Base-by-base conservation (phyloP, 2,888 invertebrate genomes). In the Volucella bombylans region DNA sequence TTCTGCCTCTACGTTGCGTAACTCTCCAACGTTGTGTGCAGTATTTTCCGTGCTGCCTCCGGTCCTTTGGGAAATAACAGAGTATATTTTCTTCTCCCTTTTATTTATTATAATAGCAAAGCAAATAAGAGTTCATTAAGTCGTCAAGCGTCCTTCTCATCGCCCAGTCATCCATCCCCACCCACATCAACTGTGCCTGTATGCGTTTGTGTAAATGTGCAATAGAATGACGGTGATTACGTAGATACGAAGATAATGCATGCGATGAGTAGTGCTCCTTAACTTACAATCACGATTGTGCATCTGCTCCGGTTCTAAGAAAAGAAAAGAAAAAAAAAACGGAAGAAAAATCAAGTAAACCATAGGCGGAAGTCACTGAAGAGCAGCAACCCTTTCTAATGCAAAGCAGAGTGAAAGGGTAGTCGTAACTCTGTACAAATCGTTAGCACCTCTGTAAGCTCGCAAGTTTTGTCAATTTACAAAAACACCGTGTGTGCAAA, bases 71-170 rank as follows among this genome's bases (percentile, higher is more conserved):
- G 82, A 83, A 55, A 68, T 49, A 68, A 64, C 18, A 61, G 49
- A 78, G 78, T 18, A 72, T 52, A 72, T 47, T 55, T 72, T 73
- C 59, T 55, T 74, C 73, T 54, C 59, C 71, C 55, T 41, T 50
- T 41, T 65, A 64, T 52, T 72, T 55, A 71, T 55, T 72, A 72
- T 50, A 81, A 77, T 49, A 69, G 76, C 81, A 85, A 72, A 38
- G 76, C 85, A 85, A 85, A 85, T 77, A 85, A 54, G 41, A 76
- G 85, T 85, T 85, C 81, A 85, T 85, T 85, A 85, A 85, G 85
- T 72, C 76, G 85, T 72, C 76, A 85, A 81, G 71, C 71, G 79
- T 76, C 77, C 77, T 65, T 18, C 55, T 55, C n/a, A 41, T 50
- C 47, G n/a, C 31, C 23, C 38, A 8, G 4, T 6, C 31, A 31